Percentiles rank a stretch among this genome's conserved stretches.
Evolutionary conservation across 1,140 invertebrate genomes (phyloP).

Genomic region (Samia ricini): DNA sequence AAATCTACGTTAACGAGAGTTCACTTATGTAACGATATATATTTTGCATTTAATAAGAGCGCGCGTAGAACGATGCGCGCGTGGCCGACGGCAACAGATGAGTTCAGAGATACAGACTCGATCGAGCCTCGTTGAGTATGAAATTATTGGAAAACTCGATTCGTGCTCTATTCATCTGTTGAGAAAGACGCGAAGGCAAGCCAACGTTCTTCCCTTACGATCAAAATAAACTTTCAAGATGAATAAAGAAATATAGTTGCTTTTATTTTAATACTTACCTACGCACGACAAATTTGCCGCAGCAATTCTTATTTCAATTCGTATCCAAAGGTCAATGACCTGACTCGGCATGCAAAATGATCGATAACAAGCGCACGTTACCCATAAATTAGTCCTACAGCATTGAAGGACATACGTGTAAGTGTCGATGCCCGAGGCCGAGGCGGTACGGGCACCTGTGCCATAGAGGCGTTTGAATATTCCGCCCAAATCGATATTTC

Average conservation of each 20-base stretch:
- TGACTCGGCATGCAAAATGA: slow-evolving; percentile 16
- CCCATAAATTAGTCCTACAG: slow-evolving; percentile 42
- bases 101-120: slow-evolving; percentile 51
- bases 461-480: slow-evolving; percentile 50
- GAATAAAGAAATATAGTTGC: slow-evolving; percentile 56
- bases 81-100: slow-evolving; percentile 64
- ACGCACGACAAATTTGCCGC: not conserved
- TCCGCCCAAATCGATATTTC: slow-evolving; percentile 70
- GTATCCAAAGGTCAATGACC: slow-evolving; percentile 11
- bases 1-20: slow-evolving; percentile 65
- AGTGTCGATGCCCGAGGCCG: slow-evolving; percentile 50
- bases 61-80: slow-evolving; percentile 43
- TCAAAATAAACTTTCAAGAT: slow-evolving; percentile 64
- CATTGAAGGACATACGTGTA: slow-evolving; percentile 47
- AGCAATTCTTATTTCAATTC: slow-evolving; percentile 5
- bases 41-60: slow-evolving; percentile 74
- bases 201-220: slow-evolving; percentile 59
- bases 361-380: slow-evolving; percentile 18
- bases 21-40: slow-evolving; percentile 58
- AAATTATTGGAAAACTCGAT: slow-evolving; percentile 69
- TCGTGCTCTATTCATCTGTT: slow-evolving; percentile 70
- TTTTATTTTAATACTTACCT: slow-evolving; percentile 1
- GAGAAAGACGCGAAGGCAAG: slow-evolving; percentile 23
- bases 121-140: slow-evolving; percentile 54
- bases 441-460: slow-evolving; percentile 65